A percentile compares a stretch with the other conserved stretches of the same genome.
These are phyloP conservation scores for Axinella damicornis DNA, from an alignment of 37 sponge, comb jelly and placozoan species.

Conservation along the genomic window DNA sequence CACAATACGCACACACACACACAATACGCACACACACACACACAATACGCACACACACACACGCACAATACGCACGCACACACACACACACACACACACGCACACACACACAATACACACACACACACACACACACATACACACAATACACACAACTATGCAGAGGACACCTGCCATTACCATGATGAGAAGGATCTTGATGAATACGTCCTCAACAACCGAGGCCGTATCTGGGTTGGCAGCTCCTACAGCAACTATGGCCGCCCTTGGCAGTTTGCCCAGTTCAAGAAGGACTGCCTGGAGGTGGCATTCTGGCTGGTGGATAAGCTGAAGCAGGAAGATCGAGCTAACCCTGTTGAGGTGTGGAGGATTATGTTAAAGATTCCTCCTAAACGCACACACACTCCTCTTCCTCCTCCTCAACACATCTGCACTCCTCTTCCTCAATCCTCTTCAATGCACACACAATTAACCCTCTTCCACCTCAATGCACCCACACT, in stretches of 20 bases:
- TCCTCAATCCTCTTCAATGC: no score
- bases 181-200: constrained; percentile 30
- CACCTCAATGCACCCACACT: no score
- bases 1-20: no score
- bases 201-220: constrained; percentile 77
- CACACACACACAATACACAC: constrained; percentile 29
- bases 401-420: no score
- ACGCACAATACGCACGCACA: not conserved
- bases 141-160: no score
- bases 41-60: no score
- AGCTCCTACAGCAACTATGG: constrained; percentile 52
- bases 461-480: no score
- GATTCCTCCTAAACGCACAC: no score
- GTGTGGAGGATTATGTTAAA: no score
- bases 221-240: constrained; percentile 79
- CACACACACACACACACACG: not conserved
- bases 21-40: no score
- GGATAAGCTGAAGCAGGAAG: constrained; percentile 4
- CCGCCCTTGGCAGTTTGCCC: constrained; percentile 79
- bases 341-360: constrained; percentile 38
- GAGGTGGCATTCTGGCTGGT: constrained; percentile 52
- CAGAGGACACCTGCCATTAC: constrained; percentile 64
- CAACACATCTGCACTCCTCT: no score
- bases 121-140: not conserved
- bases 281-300: constrained; percentile 55